Evolutionary conservation across 1,140 invertebrate genomes (phyloP).

Genomic region (Papilio xuthus): DNA sequence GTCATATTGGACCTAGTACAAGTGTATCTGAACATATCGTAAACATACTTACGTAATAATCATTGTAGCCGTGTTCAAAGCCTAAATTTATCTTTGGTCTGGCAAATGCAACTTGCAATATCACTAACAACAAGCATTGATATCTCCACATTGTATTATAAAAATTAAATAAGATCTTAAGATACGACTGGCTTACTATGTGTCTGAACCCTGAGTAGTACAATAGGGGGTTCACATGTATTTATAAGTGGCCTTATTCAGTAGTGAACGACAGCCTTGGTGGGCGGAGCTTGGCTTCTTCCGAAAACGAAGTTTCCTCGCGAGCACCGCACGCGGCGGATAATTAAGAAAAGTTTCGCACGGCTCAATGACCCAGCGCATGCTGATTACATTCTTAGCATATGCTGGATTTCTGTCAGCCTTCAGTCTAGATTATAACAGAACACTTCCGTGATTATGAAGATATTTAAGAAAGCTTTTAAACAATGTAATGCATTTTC

Average conservation of each 20-base stretch:
- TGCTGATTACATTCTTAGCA: conserved; percentile 61
- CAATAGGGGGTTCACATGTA: conserved; percentile 66
- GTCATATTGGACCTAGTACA: too few relatives aligned
- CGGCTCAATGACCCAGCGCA: conserved; percentile 58
- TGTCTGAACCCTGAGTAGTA: conserved; percentile 64
- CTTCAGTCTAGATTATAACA: conserved; percentile 16
- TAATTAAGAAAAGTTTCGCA: conserved; percentile 79
- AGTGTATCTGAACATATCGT: conserved; percentile 21
- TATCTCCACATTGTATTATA: conserved; percentile 53
- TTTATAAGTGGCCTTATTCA: conserved; percentile 76
- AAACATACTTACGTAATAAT: conserved; percentile 65
- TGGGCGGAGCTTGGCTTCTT: conserved; percentile 47
- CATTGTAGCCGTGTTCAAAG: conserved; percentile 52
- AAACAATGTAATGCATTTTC: neutral
- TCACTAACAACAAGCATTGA: conserved; percentile 56
- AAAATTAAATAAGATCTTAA: conserved; percentile 40
- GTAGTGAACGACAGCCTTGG: conserved; percentile 59
- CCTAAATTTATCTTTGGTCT: conserved; percentile 52
- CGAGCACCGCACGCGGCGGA: conserved; percentile 39
- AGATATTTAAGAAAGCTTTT: conserved; percentile 3
- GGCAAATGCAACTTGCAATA: conserved; percentile 51
- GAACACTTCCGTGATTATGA: conserved; percentile 1
- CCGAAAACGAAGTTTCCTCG: conserved; percentile 74
- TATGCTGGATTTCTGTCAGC: conserved; percentile 50
- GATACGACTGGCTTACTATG: conserved; percentile 48